Conservation (phyloP, 2,888 invertebrate species). For the Agonum fuliginosum region DNA sequence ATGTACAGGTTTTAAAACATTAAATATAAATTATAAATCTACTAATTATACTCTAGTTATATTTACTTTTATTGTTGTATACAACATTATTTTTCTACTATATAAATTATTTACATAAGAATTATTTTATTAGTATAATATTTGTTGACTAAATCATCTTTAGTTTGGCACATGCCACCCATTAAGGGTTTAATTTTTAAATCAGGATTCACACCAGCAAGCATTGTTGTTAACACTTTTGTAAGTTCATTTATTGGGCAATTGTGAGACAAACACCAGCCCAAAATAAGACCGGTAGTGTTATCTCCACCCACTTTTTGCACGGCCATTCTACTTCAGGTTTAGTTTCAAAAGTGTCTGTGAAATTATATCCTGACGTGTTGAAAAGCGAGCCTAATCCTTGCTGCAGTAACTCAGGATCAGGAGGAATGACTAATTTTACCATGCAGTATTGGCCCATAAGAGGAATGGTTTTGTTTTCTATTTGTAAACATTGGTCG, state of each 20-base stretch:
- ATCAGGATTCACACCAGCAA: neutral
- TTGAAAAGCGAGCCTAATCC: neutral
- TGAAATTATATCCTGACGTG: neutral
- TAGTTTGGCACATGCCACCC: slow-evolving; percentile 24
- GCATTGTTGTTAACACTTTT: neutral
- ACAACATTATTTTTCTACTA: neutral
- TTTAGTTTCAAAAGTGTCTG: too few relatives aligned
- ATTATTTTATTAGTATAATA: neutral
- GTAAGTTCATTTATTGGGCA: slow-evolving; percentile 49
- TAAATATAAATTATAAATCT: neutral
- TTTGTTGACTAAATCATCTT: slow-evolving; percentile 5
- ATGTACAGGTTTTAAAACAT: slow-evolving; percentile 62
- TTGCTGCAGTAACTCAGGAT: too few relatives aligned
- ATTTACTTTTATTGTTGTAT: slow-evolving; percentile 64
- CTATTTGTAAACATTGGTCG: neutral
- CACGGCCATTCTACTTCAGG: neutral
- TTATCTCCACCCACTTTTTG: too few relatives aligned
- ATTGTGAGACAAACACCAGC: slow-evolving; percentile 54
- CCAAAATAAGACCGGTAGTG: slow-evolving; percentile 5
- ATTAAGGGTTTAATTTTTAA: slow-evolving; percentile 2
- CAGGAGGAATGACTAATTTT: too few relatives aligned
- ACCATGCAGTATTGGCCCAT: neutral
- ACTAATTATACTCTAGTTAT: neutral
- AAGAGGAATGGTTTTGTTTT: neutral
- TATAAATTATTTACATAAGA: slow-evolving; percentile 1